Base-by-base conservation (phyloP, 1,140 invertebrate species). In the Meloidogyne floridensis region DNA sequence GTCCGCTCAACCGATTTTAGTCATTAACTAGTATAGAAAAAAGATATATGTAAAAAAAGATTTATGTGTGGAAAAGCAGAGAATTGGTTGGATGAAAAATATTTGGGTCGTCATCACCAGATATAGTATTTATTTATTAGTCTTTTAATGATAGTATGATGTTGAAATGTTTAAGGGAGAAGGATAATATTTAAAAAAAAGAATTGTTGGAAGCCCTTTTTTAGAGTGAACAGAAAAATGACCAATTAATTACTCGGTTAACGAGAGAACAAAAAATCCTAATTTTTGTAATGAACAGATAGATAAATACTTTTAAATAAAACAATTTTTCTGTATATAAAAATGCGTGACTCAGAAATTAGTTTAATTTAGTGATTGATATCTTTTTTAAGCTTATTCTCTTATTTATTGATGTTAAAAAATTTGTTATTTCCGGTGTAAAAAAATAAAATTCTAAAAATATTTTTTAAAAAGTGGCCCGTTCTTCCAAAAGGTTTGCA, bases 31-130 rank as follows among this genome's bases (percentile, higher is more conserved):
- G 56, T 15, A 59, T 59, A 59, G 13, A 13, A 3, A 54, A 13
- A 13, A 10, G 53, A 54, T 54, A 54, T 8, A 11, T 15, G 56
- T 15, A 59, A 9, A 15, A 15, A 15, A 15, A 65, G 59, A 18
- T n/a, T 65, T 65, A 65, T 65, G 10, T 65, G 3, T 65, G 59
- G n/a, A 65, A 65, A 65, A 65, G 15, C 59, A 65, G 59, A 65
- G 59, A 65, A 65, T n/a, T 65, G 59, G 10, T 7, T 65, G 15
- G 59, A 15, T 65, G n/a, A 65, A 65, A 65, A 65, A 65, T 65
- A 65, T 65, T 65, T 65, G 59, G 59, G 59, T 65, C 59, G 15
- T 65, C 59, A 65, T 65, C 59, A 65, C n/a, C n/a, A 65, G 11
- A 59, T 15, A 59, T 13, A n/a, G 15, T 15, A 53, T 53, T 8